Base-by-base conservation (phyloP, 1,140 invertebrate species). In the Ectropis grisescens region DNA sequence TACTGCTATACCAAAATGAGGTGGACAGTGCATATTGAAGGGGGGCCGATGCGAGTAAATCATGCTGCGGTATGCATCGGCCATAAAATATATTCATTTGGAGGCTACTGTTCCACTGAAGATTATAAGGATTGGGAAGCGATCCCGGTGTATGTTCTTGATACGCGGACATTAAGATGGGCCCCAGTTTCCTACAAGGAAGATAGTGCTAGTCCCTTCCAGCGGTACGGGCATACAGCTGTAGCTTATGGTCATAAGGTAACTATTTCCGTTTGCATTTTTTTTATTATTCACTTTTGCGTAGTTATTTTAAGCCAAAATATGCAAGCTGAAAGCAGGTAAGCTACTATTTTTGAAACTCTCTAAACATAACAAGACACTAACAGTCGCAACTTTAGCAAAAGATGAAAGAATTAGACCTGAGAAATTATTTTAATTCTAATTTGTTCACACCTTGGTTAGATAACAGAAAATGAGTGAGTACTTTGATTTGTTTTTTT, bases 101-200 rank as follows among this genome's bases (percentile, higher is more conserved):
- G 95, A 12, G 95, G 95, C 11, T 97, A 94, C 62, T 94, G 91
- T 59, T 92, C 91, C 2, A 69, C 59, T 8, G 76, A 82, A 37
- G 70, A 78, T 47, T 79, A 76, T 31, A 90, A 93, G 57, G 88
- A 93, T 58, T 94, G 92, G 70, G 84, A 88, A 10, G 89, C 92
- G 2, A 96, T 97, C 56, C 94, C 96, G 72, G 89, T 96, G 2
- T 91, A 96, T 74, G 85, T 94, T n/a, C 81, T 97, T 2, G 88
- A 96, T 66, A 94, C 91, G 44, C 80, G 89, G 82, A 87, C 85
- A 2, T 72, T 87, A 37, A 70, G 87, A 47, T 89, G 87, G 87
- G 60, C 70, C 1, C 42, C 49, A 13, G 51, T 81, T n/a, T 54
- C 58, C 32, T 75, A 71, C 37, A 60, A 58, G 12, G 60, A 57